A percentile compares a stretch with the other conserved stretches of the same genome.
Evolutionary conservation across 1,140 invertebrate genomes (phyloP).

Genomic region (Tetranychus urticae): DNA sequence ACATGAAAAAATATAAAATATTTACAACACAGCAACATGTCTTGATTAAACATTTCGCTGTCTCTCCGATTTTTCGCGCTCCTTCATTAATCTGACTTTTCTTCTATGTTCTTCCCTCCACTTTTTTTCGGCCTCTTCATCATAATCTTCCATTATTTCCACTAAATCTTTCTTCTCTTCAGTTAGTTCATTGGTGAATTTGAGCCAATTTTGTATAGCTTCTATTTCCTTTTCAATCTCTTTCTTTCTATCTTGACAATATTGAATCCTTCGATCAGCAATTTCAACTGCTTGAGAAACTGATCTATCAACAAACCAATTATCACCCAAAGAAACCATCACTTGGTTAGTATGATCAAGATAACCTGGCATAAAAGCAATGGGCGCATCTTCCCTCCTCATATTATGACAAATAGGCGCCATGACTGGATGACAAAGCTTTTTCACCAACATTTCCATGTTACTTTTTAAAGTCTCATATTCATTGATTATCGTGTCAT

Average conservation of each 20-base stretch:
- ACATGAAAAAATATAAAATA: too few relatives aligned
- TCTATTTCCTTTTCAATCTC: slow-evolving; percentile 24
- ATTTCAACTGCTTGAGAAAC: slow-evolving; percentile 35
- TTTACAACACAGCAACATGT: too few relatives aligned
- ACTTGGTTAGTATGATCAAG: slow-evolving; percentile 46
- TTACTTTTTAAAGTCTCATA: neutral
- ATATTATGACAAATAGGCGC: neutral
- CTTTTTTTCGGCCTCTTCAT: slow-evolving; percentile 26
- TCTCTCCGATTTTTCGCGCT: slow-evolving; percentile 15
- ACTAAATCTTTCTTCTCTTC: slow-evolving; percentile 13
- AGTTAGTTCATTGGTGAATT: slow-evolving; percentile 17
- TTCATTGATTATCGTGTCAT: neutral
- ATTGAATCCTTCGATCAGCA: slow-evolving; percentile 29
- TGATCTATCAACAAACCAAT: slow-evolving; percentile 42
- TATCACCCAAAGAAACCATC: slow-evolving; percentile 36
- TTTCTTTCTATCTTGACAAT: slow-evolving; percentile 24
- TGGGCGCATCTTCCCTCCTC: slow-evolving; percentile 12
- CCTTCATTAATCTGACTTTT: slow-evolving; percentile 24
- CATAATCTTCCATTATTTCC: slow-evolving; percentile 28
- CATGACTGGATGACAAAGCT: neutral
- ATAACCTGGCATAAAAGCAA: slow-evolving; percentile 39
- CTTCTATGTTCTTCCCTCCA: slow-evolving; percentile 30
- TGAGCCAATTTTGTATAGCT: slow-evolving; percentile 22
- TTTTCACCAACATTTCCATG: neutral
- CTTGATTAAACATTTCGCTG: too few relatives aligned